Base-by-base conservation (phyloP, 1,140 invertebrate genomes). In the Venturia canescens region DNA sequence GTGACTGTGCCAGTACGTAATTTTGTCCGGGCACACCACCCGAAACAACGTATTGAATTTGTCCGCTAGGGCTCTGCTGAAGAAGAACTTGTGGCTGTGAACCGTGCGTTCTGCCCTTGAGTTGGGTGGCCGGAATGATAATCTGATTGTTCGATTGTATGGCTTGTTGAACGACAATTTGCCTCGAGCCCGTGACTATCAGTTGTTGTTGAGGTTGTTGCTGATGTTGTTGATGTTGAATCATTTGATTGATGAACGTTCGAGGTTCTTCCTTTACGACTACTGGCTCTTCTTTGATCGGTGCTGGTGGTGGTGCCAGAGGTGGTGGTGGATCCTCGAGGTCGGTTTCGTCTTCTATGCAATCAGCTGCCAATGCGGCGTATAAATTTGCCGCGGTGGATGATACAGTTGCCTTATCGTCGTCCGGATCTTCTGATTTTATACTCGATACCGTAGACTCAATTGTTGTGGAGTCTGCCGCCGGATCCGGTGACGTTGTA, bases 331-430 rank as follows among this genome's bases (percentile, higher is more conserved):
- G 80, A 16, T 94, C 93, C 60, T 94, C 94, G 50, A 94, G 80
- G 78, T 95, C 94, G 0, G 86, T 87, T 84, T 95, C 95, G 83
- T 95, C 95, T 80, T 95, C 94, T n/a, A 95, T 90, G 75, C 94
- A 94, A 82, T 95, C 95, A 0, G 95, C 95, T 0, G 95, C 95
- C 27, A 96, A 89, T 70, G 95, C 94, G 0, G 95, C 94, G 85
- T 95, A 95, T 13, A 95, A 87, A 88, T 95, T 95, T 0, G 94
- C 95, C 0, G 95, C 95, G n/a, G 94, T 94, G 2, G 94, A 95
- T 0, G 95, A 95, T 0, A 94, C 94, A 1, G 93, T 93, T 3
- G 89, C 89, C 29, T 91, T 90, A 44, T 92, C 91, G 44, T 93
- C 93, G 6, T 93, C 92, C 6, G 88, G 90, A 26, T 91, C 89